Conservation (phyloP, 2,888 invertebrate genomes). For the Clistopyga incitator region DNA sequence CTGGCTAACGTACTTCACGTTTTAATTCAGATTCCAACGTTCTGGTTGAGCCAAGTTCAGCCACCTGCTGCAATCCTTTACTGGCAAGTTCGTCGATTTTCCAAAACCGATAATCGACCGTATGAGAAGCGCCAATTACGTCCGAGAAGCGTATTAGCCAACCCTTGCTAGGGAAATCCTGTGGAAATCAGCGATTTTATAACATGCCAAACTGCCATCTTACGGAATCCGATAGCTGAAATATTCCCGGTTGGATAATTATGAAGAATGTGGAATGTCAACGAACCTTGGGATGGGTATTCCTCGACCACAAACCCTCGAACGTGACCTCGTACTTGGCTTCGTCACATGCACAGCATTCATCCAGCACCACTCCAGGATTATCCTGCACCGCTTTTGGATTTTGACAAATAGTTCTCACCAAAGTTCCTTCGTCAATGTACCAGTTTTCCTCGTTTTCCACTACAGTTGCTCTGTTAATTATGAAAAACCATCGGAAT, state of each 20-base stretch:
- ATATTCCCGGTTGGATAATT: constrained; percentile 29
- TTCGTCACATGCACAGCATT: constrained; percentile 97
- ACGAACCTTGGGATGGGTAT: constrained; percentile 94
- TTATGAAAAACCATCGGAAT: neutral
- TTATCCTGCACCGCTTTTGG: constrained; percentile 87
- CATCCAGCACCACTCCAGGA: constrained; percentile 84
- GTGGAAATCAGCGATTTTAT: constrained; percentile 6
- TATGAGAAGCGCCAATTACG: constrained; percentile 97
- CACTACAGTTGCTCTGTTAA: constrained; percentile 92
- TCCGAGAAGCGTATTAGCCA: constrained; percentile 99
- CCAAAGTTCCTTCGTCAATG: constrained; percentile 94
- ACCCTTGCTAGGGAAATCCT: constrained; percentile 94
- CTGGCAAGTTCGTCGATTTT: constrained; percentile 94
- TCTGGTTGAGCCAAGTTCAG: constrained; percentile 96
- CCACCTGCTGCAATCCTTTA: constrained; percentile 94
- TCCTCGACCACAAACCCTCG: constrained; percentile 97
- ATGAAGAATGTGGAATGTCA: neutral
- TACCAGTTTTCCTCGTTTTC: constrained; percentile 94
- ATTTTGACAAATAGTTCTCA: constrained; percentile 92
- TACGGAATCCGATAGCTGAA: neutral
- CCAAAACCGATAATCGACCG: constrained; percentile 96
- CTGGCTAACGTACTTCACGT: constrained; percentile 86
- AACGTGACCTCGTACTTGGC: constrained; percentile 96
- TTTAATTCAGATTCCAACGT: constrained; percentile 95
- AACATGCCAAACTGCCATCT: neutral